Conservation (phyloP, 2,113 vertebrate genomes). For the Corydoras sp. region DNA sequence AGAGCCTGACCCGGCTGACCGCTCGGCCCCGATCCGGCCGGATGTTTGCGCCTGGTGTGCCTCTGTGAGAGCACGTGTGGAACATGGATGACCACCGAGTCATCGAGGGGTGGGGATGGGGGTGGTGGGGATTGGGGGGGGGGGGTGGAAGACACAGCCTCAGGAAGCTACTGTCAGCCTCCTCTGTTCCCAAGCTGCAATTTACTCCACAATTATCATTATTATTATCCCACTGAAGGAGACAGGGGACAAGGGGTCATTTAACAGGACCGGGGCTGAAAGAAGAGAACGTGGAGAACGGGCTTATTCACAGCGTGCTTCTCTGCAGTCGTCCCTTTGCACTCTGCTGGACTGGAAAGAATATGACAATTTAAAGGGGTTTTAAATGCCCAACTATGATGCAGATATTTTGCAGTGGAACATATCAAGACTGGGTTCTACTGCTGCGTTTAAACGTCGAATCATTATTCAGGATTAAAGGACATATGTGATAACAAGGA, state of each 20-base stretch:
- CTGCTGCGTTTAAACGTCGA: too few species aligned
- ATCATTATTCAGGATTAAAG: not conserved
- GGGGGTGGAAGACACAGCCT: not conserved
- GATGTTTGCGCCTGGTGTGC: not conserved
- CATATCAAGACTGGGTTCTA: too few species aligned
- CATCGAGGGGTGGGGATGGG: not conserved
- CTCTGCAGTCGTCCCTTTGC: not conserved
- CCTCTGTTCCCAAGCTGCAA: conserved; percentile 45
- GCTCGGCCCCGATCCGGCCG: too few species aligned
- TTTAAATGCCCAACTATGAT: too few species aligned
- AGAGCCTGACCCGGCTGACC: too few species aligned
- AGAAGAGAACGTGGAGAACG: conserved; percentile 19
- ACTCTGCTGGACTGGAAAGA: conserved; percentile 13
- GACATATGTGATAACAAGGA: not conserved
- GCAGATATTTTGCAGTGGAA: too few species aligned
- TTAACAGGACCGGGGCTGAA: conserved; percentile 26
- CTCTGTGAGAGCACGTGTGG: conserved; percentile 1
- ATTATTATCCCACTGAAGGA: conserved; percentile 41
- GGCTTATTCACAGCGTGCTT: not conserved
- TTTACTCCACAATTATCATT: conserved; percentile 46
- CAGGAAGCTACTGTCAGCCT: conserved; percentile 43
- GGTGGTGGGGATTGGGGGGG: too few species aligned
- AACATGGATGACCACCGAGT: conserved; percentile 15
- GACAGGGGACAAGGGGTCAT: conserved; percentile 44
- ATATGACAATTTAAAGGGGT: not conserved